Conservation (phyloP, 1,140 invertebrate genomes). For the Achatina immaculata region DNA sequence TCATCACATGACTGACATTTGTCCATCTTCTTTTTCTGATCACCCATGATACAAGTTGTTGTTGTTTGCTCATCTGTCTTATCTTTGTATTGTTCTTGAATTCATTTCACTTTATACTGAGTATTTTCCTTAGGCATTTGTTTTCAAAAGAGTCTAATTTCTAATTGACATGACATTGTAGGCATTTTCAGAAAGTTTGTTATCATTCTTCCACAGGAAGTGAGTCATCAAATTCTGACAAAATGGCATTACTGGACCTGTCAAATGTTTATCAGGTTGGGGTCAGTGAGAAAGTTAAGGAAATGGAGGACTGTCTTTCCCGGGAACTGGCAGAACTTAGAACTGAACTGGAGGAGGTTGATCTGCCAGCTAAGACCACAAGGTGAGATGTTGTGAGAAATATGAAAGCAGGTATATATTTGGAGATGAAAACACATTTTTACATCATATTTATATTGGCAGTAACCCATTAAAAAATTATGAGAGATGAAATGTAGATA, state of each 20-base stretch:
- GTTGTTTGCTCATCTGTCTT: no score
- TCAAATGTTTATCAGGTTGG: slow-evolving; percentile 58
- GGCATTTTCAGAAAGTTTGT: background rate
- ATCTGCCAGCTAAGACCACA: slow-evolving; percentile 60
- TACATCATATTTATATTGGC: background rate
- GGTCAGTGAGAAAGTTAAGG: slow-evolving; percentile 62
- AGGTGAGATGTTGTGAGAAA: slow-evolving; percentile 58
- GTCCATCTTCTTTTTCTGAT: no score
- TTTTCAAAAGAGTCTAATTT: no score
- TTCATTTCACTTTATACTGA: background rate
- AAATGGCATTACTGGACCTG: slow-evolving; percentile 45
- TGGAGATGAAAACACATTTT: background rate
- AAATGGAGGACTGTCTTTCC: slow-evolving; percentile 62
- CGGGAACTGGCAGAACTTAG: slow-evolving; percentile 67
- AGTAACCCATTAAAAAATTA: background rate
- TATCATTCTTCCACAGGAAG: background rate
- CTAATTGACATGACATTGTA: background rate
- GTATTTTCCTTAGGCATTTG: no score
- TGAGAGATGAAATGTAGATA: background rate
- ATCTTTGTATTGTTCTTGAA: background rate
- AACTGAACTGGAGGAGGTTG: slow-evolving; percentile 69
- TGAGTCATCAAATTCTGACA: background rate
- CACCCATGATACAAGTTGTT: no score
- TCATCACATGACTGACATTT: no score
- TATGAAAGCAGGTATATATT: background rate